Conservation (phyloP, 2,113 vertebrate genomes). For the Hemibagrus wyckioides region DNA sequence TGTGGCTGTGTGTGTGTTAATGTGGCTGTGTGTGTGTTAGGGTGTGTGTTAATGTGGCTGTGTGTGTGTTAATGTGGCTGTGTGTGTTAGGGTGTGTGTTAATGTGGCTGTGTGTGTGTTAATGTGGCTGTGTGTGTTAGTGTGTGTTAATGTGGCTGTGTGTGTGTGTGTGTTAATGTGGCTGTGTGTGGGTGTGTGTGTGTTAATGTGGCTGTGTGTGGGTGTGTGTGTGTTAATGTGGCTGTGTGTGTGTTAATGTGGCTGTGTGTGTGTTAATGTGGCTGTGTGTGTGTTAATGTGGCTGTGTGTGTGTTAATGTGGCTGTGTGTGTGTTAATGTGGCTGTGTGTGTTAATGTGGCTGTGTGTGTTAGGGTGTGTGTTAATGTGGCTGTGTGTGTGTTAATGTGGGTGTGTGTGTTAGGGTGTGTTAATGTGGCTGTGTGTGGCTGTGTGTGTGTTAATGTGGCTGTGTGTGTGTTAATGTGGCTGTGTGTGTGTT, state of each 20-base stretch:
- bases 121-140: not conserved
- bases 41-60: not conserved
- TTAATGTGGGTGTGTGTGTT: not conserved
- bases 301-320: not conserved
- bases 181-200: not conserved
- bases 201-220: not conserved
- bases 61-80: not conserved
- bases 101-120: not conserved
- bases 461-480: not conserved
- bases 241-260: not conserved
- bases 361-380: not conserved
- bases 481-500: too few species aligned
- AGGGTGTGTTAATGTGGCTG: not conserved
- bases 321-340: not conserved
- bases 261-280: not conserved
- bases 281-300: not conserved
- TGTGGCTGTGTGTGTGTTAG: not conserved
- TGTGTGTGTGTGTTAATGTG: slow-evolving; percentile 5
- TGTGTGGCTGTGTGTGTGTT: not conserved
- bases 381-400: not conserved
- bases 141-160: not conserved
- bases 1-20: not conserved
- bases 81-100: not conserved
- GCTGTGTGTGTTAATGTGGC: too few species aligned
- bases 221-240: not conserved